These are phyloP conservation scores for Phoenicopterus ruber DNA, from an alignment of 2,113 vertebrate genomes.

Conservation along the genomic window DNA sequence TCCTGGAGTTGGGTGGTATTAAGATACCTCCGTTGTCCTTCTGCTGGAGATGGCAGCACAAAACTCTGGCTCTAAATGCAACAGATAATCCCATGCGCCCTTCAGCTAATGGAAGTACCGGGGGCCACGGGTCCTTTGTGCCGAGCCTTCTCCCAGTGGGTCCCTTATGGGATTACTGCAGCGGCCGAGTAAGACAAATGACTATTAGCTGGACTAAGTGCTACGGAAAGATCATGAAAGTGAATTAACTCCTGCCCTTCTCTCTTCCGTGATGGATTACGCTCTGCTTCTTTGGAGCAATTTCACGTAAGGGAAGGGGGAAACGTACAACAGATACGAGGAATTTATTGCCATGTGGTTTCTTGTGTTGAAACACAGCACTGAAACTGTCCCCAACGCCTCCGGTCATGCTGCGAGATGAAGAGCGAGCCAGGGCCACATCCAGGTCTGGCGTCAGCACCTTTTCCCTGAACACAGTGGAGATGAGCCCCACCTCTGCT, in stretches of 20 bases:
- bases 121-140: neutral
- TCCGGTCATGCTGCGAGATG: rapidly evolving
- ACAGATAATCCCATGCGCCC: neutral
- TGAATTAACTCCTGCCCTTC: neutral
- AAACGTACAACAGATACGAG: rapidly evolving
- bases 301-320: neutral
- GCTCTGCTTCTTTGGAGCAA: neutral
- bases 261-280: neutral
- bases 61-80: neutral
- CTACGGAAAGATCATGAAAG: neutral
- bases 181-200: neutral
- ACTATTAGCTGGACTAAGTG: neutral
- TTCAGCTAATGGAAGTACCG: neutral
- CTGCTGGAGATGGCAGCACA: neutral
- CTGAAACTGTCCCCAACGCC: neutral
- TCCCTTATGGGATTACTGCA: neutral
- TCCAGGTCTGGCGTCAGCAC: neutral
- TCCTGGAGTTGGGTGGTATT: neutral
- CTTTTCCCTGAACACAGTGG: neutral
- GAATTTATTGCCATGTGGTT: neutral
- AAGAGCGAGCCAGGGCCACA: neutral
- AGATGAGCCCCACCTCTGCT: neutral
- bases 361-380: neutral
- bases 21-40: neutral
- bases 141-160: neutral